These are phyloP conservation scores for Chymomyza procnemis DNA, from an alignment of 2,888 invertebrate species.

Conservation along the genomic window DNA sequence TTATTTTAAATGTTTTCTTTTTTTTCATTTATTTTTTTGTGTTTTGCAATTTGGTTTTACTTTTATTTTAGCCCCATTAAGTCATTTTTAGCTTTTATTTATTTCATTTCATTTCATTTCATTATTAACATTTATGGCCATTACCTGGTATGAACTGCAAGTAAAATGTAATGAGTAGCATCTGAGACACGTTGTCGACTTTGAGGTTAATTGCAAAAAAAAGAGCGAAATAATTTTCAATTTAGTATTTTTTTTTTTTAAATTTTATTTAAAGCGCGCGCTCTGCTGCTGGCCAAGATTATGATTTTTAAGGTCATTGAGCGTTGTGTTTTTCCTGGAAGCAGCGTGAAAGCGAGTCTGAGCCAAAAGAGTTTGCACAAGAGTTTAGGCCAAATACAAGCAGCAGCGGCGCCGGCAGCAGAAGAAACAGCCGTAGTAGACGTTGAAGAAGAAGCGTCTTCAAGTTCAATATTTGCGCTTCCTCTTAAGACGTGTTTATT, in stretches of 20 bases:
- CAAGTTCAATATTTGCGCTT: constrained; percentile 56
- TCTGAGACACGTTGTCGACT: not conserved
- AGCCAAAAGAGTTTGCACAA: not conserved
- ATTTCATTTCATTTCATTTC: not conserved
- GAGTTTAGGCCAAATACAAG: not conserved
- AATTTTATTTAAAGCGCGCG: too few species aligned
- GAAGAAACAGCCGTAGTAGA: not conserved
- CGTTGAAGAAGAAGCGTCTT: too few species aligned
- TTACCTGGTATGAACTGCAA: not conserved
- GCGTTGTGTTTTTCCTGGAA: not conserved
- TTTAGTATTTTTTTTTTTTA: not conserved
- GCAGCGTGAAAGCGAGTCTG: not conserved
- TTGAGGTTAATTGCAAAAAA: not conserved
- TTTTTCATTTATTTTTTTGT: not conserved
- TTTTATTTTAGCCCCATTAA: not conserved
- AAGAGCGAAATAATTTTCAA: not conserved
- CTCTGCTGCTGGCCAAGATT: too few species aligned
- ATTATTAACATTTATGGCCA: not conserved
- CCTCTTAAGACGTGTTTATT: constrained; percentile 39
- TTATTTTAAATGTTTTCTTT: not conserved
- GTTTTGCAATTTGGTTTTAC: constrained; percentile 5
- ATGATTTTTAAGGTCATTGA: not conserved
- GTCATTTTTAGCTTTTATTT: not conserved
- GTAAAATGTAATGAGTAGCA: not conserved
- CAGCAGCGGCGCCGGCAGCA: not conserved